Conservation (phyloP, 2,888 invertebrate genomes). For the Rapana venosa region DNA sequence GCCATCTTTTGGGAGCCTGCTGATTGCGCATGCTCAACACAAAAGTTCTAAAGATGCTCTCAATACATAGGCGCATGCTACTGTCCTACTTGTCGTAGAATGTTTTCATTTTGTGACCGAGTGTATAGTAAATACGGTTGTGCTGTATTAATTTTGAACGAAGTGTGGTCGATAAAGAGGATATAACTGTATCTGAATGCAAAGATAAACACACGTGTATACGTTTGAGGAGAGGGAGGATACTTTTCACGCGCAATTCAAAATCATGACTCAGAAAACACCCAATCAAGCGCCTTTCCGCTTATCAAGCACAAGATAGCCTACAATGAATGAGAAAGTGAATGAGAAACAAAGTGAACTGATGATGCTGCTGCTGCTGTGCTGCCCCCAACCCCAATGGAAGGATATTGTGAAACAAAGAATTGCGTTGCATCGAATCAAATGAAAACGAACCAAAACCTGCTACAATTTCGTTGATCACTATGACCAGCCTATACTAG, state of each 20-base stretch:
- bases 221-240: too few species aligned
- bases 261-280: not conserved
- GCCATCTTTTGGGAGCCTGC: conserved; percentile 67
- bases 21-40: conserved; percentile 16
- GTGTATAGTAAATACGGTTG: too few species aligned
- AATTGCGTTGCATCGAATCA: not conserved
- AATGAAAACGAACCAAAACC: not conserved
- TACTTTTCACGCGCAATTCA: not conserved
- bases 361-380: not conserved
- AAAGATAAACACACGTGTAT: too few species aligned
- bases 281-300: not conserved
- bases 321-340: not conserved
- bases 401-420: not conserved
- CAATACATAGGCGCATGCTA: not conserved
- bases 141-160: too few species aligned
- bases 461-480: not conserved
- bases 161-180: too few species aligned
- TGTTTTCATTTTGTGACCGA: too few species aligned
- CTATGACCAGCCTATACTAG: too few species aligned
- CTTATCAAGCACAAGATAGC: not conserved
- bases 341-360: not conserved
- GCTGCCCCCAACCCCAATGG: too few species aligned
- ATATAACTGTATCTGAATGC: too few species aligned
- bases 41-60: conserved; percentile 16
- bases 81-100: not conserved